Conservation (phyloP, 2,888 invertebrate species). For the Athalia circularis region DNA sequence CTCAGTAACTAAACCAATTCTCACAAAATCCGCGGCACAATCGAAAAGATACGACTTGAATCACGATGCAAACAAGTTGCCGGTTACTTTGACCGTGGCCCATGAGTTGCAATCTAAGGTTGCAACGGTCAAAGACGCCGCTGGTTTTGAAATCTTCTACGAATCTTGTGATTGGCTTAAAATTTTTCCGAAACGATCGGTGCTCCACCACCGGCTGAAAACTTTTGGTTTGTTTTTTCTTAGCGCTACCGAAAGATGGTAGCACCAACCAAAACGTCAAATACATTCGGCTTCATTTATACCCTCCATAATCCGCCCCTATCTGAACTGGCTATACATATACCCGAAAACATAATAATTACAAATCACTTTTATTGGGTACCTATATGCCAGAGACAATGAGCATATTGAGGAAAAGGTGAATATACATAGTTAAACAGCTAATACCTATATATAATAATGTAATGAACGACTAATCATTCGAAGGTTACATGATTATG, state of each 20-base stretch:
- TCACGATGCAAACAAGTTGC: not conserved
- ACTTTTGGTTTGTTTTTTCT: too few species aligned
- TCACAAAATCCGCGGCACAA: not conserved
- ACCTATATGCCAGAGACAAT: slow-evolving; percentile 42
- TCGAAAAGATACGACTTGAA: not conserved
- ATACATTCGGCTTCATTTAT: too few species aligned
- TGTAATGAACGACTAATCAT: not conserved
- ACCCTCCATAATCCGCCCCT: too few species aligned
- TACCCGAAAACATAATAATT: not conserved
- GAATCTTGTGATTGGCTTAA: not conserved
- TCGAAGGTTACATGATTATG: slow-evolving; percentile 88
- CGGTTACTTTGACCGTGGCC: not conserved
- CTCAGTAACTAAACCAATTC: too few species aligned
- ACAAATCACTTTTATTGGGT: not conserved
- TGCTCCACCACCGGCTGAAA: too few species aligned
- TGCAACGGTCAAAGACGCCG: slow-evolving; percentile 3
- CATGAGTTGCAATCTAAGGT: not conserved
- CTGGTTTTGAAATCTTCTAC: not conserved
- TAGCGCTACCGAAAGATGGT: too few species aligned
- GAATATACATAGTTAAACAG: slow-evolving; percentile 26
- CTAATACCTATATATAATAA: not conserved
- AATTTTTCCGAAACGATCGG: not conserved
- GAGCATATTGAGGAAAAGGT: slow-evolving; percentile 47
- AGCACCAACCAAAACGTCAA: too few species aligned
- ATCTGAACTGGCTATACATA: too few species aligned